Evolutionary conservation across 1,140 invertebrate genomes (phyloP).

Genomic region (Homarus americanus): DNA sequence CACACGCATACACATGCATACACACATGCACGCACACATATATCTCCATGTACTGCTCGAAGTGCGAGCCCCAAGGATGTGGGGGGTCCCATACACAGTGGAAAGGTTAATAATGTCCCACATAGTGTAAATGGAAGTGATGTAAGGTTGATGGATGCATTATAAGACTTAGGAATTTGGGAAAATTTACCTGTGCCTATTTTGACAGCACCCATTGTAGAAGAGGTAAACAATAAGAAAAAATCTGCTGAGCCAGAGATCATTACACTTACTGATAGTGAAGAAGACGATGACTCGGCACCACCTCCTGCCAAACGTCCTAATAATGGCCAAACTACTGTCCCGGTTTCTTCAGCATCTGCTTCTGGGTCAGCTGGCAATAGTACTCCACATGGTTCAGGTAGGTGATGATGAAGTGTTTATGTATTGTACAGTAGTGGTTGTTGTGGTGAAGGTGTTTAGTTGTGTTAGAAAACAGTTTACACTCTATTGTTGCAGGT

Average conservation of each 20-base stretch:
- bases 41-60: too few species aligned
- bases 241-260: constrained; percentile 58
- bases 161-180: background rate
- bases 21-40: too few species aligned
- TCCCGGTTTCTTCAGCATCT: constrained; percentile 5
- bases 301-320: constrained; percentile 67
- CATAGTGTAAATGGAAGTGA: too few species aligned
- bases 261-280: constrained; percentile 68
- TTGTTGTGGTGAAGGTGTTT: constrained; percentile 17
- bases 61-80: too few species aligned
- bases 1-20: too few species aligned
- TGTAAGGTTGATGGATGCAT: background rate
- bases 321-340: constrained; percentile 49
- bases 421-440: background rate
- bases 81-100: too few species aligned
- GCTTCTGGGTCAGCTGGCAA: constrained; percentile 27
- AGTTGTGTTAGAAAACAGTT: constrained; percentile 8
- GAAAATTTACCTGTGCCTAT: background rate
- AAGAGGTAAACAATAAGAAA: constrained; percentile 70
- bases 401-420: constrained; percentile 28
- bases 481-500: background rate
- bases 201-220: constrained; percentile 69
- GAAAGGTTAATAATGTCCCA: too few species aligned
- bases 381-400: constrained; percentile 62
- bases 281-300: constrained; percentile 63